phyloP scores from a whole-genome alignment of 2,888 invertebrate genomes.

The Copidosoma aretas region DNA sequence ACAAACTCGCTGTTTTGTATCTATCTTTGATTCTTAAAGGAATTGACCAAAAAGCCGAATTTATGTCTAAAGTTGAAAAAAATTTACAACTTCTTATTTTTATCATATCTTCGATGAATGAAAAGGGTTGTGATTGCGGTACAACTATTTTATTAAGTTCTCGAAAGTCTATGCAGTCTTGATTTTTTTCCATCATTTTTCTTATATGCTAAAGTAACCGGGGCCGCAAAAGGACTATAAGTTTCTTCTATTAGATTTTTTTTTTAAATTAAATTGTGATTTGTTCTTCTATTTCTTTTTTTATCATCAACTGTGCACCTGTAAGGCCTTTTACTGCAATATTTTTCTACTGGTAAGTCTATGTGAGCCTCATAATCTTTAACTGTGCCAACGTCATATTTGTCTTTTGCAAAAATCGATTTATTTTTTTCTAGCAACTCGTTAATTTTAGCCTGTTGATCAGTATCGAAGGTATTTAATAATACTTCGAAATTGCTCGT shows the following conservation, averaged over 20 bases:
- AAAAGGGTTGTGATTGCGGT: conserved; percentile 45
- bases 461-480: conserved; percentile 22
- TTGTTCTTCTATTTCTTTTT: conserved; percentile 46
- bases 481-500: conserved; percentile 18
- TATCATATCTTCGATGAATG: conserved; percentile 43
- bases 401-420: conserved; percentile 41
- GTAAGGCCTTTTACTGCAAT: conserved; percentile 23
- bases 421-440: conserved; percentile 35
- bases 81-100: conserved; percentile 38
- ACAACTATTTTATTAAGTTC: conserved; percentile 44
- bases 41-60: conserved; percentile 47
- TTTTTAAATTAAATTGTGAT: conserved; percentile 42
- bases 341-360: conserved; percentile 36
- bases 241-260: conserved; percentile 45
- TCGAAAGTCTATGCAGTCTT: conserved; percentile 43
- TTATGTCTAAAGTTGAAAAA: conserved; percentile 45
- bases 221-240: conserved; percentile 44
- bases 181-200: conserved; percentile 43
- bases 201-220: conserved; percentile 44
- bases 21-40: conserved; percentile 38
- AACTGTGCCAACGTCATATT: conserved; percentile 43
- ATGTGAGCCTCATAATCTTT: conserved; percentile 41
- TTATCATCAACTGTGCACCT: conserved; percentile 41
- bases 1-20: conserved; percentile 23
- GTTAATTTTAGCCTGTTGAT: conserved; percentile 35